Evolutionary conservation across 2,797 vertebrate species (phyloP).

Genomic region (Notolabrus celidotus): DNA sequence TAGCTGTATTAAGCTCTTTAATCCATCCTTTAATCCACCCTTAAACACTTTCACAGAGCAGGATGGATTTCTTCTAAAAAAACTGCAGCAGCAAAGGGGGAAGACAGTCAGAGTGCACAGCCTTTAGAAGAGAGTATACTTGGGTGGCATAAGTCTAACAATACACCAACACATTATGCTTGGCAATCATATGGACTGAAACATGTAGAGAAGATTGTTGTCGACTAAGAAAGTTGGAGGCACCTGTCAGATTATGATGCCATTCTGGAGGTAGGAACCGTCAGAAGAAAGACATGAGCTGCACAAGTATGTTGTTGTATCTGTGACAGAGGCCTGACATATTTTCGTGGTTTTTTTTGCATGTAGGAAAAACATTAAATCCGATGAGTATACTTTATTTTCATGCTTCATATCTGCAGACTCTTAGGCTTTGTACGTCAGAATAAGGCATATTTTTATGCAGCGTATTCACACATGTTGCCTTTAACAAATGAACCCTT

Average conservation of each 20-base stretch:
- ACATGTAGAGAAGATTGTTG: constrained; percentile 2
- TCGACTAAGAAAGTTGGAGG: constrained; percentile 16
- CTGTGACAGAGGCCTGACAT: too few relatives aligned
- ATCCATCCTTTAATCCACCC: constrained; percentile 45
- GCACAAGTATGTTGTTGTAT: not conserved
- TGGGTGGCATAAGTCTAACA: constrained; percentile 17
- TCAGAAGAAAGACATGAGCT: constrained; percentile 10
- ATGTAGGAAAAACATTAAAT: constrained; percentile 1
- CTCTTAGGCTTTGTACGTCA: not conserved
- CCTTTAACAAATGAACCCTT: not conserved
- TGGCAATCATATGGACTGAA: constrained; percentile 18
- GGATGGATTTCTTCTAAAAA: constrained; percentile 30
- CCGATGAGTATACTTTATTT: not conserved
- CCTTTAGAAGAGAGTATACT: constrained; percentile 6
- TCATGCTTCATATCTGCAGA: not conserved
- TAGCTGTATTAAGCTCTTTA: constrained; percentile 41
- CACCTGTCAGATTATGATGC: constrained; percentile 37
- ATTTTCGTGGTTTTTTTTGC: not conserved
- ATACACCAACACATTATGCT: not conserved
- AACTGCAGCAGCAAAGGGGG: constrained; percentile 20
- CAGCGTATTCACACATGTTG: not conserved
- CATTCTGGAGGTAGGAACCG: too few relatives aligned
- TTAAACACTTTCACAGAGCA: constrained; percentile 40
- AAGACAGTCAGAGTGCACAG: constrained; percentile 14
- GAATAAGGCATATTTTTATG: not conserved